A percentile compares a stretch with the other conserved stretches of the same genome.
phyloP scores from a whole-genome alignment of 1,140 invertebrate genomes.

The Delia radicum region DNA sequence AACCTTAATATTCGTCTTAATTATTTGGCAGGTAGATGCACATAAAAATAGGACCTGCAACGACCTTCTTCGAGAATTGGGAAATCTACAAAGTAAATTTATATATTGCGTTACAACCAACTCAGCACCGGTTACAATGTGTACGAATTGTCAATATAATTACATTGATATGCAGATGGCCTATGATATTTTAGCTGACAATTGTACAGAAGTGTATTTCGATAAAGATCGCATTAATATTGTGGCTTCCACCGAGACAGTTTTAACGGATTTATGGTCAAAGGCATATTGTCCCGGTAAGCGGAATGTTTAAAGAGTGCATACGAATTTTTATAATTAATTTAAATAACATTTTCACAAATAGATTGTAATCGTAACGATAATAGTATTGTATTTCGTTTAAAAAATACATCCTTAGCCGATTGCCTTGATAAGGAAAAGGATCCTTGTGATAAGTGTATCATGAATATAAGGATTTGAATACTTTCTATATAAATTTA shows the following conservation, averaged over 20 bases:
- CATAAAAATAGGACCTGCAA: not conserved
- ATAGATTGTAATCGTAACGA: conserved; percentile 39
- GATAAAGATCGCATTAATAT: conserved; percentile 47
- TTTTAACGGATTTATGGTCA: conserved; percentile 40
- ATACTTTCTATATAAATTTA: conserved; percentile 38
- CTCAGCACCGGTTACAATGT: conserved; percentile 39
- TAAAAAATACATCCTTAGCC: not conserved
- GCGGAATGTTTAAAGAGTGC: conserved; percentile 15
- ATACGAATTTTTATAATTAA: not conserved
- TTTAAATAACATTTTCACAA: not conserved
- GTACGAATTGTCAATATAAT: conserved; percentile 23
- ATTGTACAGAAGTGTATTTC: conserved; percentile 38
- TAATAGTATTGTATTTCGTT: conserved; percentile 27
- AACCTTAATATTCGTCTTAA: no score
- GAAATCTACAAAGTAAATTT: conserved; percentile 33
- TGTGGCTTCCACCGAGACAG: conserved; percentile 36
- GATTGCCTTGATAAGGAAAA: not conserved
- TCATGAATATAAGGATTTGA: conserved; percentile 35
- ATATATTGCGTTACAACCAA: conserved; percentile 40
- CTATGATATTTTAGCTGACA: not conserved
- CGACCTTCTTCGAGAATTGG: conserved; percentile 29
- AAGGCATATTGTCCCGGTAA: conserved; percentile 42
- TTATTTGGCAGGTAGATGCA: no score
- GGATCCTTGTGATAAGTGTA: conserved; percentile 30
- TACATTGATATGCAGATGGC: not conserved